phyloP scores from a whole-genome alignment of 2,113 vertebrate species.

The Cyanoramphus novaezelandiae region DNA sequence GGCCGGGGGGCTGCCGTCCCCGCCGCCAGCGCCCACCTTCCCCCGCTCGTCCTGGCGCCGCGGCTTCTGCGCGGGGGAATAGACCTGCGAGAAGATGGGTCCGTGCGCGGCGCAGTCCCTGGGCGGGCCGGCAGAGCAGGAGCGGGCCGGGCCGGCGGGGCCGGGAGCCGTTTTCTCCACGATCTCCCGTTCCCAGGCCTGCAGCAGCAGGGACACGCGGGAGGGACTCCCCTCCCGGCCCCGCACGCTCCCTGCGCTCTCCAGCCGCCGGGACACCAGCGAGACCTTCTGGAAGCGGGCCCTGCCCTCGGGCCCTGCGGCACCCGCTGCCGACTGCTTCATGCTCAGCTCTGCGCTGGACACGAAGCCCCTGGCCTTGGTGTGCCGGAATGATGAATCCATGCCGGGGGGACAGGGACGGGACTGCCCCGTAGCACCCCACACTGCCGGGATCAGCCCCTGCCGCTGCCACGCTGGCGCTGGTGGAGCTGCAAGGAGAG shows the following conservation, averaged over 20 bases:
- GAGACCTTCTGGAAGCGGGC: constrained; percentile 78
- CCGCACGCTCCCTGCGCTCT: background rate
- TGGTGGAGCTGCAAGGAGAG: background rate
- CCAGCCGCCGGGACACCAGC: constrained; percentile 57
- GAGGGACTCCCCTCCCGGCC: constrained; percentile 43
- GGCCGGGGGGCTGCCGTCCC: accelerated
- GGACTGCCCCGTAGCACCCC: background rate
- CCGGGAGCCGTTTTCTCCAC: background rate
- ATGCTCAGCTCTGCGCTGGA: constrained; percentile 72
- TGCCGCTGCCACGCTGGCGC: background rate
- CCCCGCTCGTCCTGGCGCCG: constrained; percentile 40
- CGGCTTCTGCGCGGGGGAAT: constrained; percentile 34
- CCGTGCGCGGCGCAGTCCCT: constrained; percentile 58
- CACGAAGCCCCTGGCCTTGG: background rate
- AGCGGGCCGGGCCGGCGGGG: background rate
- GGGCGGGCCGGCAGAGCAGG: background rate
- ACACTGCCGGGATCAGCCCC: background rate
- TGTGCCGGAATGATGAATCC: background rate
- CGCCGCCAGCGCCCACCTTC: background rate
- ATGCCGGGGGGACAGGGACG: background rate
- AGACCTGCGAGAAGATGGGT: constrained; percentile 76
- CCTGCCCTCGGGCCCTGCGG: constrained; percentile 49
- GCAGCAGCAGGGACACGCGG: constrained; percentile 58
- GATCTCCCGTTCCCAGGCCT: constrained; percentile 62
- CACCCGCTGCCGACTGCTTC: background rate